These are phyloP conservation scores for Drosophila sp. DNA, from an alignment of 1,140 invertebrate genomes.

Conservation along the genomic window DNA sequence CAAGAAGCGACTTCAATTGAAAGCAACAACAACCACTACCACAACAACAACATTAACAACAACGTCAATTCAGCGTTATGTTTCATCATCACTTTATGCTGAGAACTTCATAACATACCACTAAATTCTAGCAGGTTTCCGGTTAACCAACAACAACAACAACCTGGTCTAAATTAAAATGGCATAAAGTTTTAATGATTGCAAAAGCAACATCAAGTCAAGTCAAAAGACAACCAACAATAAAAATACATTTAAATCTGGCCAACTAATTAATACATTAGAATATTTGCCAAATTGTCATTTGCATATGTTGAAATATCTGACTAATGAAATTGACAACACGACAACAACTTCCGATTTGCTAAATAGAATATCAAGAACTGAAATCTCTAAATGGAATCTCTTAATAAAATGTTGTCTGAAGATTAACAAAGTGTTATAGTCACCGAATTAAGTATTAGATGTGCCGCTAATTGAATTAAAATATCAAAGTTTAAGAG, in stretches of 20 bases:
- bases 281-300: not conserved
- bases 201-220: conserved; percentile 18
- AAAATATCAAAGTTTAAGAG: conserved; percentile 3
- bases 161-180: conserved; percentile 71
- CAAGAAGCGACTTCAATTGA: conserved; percentile 66
- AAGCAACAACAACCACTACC: conserved; percentile 45
- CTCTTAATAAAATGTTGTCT: conserved; percentile 2
- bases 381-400: not conserved
- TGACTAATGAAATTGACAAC: not conserved
- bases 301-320: not conserved
- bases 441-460: not conserved
- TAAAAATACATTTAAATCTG: not conserved
- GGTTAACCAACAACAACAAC: conserved; percentile 54
- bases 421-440: conserved; percentile 3
- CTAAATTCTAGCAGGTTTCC: conserved; percentile 66
- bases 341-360: conserved; percentile 9
- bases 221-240: not conserved
- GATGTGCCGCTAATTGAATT: conserved; percentile 17
- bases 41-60: too few relatives aligned
- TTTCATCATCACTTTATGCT: conserved; percentile 34
- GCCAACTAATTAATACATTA: conserved; percentile 12
- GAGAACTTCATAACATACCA: conserved; percentile 54
- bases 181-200: conserved; percentile 64
- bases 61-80: conserved; percentile 59
- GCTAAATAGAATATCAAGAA: not conserved